Base-by-base conservation (phyloP, 2,888 invertebrate species). In the Diogma glabrata region DNA sequence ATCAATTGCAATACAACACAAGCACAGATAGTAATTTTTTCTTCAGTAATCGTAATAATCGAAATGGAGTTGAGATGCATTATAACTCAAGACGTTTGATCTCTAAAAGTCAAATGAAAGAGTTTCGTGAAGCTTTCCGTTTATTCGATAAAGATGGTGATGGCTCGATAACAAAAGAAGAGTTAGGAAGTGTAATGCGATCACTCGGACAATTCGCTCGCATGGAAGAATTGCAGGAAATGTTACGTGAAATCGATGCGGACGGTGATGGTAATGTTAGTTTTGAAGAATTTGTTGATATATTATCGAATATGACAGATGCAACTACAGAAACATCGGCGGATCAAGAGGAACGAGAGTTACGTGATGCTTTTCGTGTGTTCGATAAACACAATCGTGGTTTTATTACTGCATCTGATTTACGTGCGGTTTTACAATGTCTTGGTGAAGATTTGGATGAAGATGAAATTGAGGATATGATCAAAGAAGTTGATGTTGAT, bases 391-490 rank as follows among this genome's bases (percentile, higher is more conserved):
- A 90, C 63, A 90, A 90, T 70, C 77, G 90, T 22, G 90, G 91
- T 1, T 91, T 89, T 65, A 91, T 91, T 61, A 89, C 89, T 49
- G 89, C 90, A 3, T 89, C 89, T 0, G 91, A 91, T 66, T 72
- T 91, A 55, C 73, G 90, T 56, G 90, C 90, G 0, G 91, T 91
- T 7, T 71, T 91, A 54, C 90, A 90, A 67, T 91, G 91, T 66
- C 72, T 91, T 52, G 91, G 91, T 3, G 91, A 91, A 67, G 89
- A 90, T 64, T 69, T 91, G 46, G 86, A 87, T 10, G 91, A 91
- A 62, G 91, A 91, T 69, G 91, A 91, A 69, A 91, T 93, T 70
- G 92, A 93, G 68, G 92, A 93, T 65, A 93, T 94, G 92, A 93
- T 94, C 63, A 90, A 91, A 64, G 93, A 93, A 72, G 93, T 93